phyloP scores from a whole-genome alignment of 2,888 invertebrate species.

The Cephus rjabovi region DNA sequence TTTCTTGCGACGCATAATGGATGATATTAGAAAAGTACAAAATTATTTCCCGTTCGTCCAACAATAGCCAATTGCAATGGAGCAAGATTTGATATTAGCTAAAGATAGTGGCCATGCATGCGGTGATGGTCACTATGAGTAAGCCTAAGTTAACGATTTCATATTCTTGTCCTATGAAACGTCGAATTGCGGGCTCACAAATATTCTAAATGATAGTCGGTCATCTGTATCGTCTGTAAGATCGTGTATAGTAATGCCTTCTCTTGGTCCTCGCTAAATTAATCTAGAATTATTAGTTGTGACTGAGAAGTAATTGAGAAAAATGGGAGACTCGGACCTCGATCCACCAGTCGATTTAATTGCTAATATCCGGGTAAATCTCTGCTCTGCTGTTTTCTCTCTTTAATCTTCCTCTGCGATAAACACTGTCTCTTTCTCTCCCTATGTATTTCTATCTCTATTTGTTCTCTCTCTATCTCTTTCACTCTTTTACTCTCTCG shows the following conservation, averaged over 20 bases:
- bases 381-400: neutral
- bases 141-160: no score
- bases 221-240: constrained; percentile 35
- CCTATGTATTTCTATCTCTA: no score
- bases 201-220: constrained; percentile 48
- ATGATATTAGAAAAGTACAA: constrained; percentile 47
- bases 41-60: constrained; percentile 50
- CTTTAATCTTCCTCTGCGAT: neutral
- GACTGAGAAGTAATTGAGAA: constrained; percentile 27
- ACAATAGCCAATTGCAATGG: neutral
- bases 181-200: constrained; percentile 7
- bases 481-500: no score
- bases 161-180: no score
- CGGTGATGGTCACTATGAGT: neutral
- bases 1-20: constrained; percentile 9
- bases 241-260: neutral
- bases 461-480: no score
- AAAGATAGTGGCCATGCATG: neutral
- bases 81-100: neutral
- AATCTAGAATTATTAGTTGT: constrained; percentile 21
- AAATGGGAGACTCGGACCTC: constrained; percentile 14
- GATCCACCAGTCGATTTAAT: neutral
- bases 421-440: neutral
- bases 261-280: constrained; percentile 20
- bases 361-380: neutral